phyloP scores from a whole-genome alignment of 2,113 vertebrate genomes.

The Neofelis nebulosa region DNA sequence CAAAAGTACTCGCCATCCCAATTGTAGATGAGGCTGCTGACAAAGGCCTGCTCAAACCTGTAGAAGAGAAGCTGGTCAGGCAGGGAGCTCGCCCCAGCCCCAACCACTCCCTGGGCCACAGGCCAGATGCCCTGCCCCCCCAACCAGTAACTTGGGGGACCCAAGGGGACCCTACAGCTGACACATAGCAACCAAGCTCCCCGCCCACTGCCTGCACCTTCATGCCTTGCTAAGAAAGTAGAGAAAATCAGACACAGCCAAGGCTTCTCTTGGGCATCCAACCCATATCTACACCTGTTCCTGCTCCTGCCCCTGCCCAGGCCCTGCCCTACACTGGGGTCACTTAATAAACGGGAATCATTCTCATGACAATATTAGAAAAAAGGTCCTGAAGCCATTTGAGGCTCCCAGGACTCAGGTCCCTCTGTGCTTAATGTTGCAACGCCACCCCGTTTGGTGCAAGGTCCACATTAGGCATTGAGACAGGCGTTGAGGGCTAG shows the following conservation, averaged over 20 bases:
- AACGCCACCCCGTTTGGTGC: background rate
- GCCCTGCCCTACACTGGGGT: background rate
- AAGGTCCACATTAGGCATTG: background rate
- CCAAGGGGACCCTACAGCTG: background rate
- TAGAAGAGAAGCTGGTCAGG: background rate
- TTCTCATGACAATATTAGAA: background rate
- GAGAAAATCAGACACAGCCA: background rate
- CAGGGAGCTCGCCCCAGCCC: background rate
- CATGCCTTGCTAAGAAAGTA: background rate
- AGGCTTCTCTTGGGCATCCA: background rate
- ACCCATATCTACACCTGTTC: background rate
- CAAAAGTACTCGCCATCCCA: constrained; percentile 91
- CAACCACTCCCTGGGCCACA: accelerated
- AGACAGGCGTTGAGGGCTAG: background rate
- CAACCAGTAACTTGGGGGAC: background rate
- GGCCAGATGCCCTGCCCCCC: background rate
- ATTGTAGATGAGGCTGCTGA: constrained; percentile 93
- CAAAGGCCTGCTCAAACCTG: constrained; percentile 97
- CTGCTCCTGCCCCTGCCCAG: background rate
- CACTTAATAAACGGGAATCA: background rate
- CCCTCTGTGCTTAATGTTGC: background rate
- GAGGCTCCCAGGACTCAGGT: background rate
- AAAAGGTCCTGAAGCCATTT: background rate
- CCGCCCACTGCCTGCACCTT: background rate
- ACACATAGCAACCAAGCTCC: background rate